Evolutionary conservation across 2,113 vertebrate species (phyloP), one percentile per base, ranked within the genome.

Genomic region (Alouatta palliata): DNA sequence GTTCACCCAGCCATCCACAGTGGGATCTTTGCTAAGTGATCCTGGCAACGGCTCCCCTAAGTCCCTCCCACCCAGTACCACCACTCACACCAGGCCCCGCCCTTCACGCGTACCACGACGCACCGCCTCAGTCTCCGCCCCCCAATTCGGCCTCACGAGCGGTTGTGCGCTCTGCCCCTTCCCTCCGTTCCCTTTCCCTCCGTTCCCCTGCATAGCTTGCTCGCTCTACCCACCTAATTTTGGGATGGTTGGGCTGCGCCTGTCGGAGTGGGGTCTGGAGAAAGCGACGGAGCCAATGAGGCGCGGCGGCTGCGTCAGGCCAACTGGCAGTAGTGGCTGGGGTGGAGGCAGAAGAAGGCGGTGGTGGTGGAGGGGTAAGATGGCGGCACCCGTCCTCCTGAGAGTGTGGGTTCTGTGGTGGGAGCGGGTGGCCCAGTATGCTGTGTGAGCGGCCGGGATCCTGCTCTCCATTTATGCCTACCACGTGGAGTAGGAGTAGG

Each of bases 391-490:
- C 99, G 99, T 99, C 98, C 98, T 99, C 98, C 98, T 99, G 98
- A 99, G 99, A 99, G 99, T 99, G 99, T 99, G 99, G 99, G 99
- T 99, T 99, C 99, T 99, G 99, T 99, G 99, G 98, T 99, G 99
- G 99, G 99, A 99, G 96, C 99, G 99, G 99, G 99, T 99, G 99
- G 99, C 99, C 88, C 98, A 99, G 97, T 99, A 99, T 37, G 98
- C 99, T 2, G 99, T 99, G 35, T 99, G 99, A 98, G 98, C 99
- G 61, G 96, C 99, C 94, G 99, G 52, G 52, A 52, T 16, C 16
- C 52, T 52, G 49, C 49, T 16, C 49, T 49, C 49, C 49, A 49
- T 49, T 3, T 16, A 3, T 52, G 1, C 49, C 49, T 52, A 16
- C 49, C 49, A 52, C 14, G 14, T 52, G 52, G 52, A 52, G 52